Evolutionary conservation across 2,888 invertebrate species (phyloP).

Genomic region (Amitus sp.): DNA sequence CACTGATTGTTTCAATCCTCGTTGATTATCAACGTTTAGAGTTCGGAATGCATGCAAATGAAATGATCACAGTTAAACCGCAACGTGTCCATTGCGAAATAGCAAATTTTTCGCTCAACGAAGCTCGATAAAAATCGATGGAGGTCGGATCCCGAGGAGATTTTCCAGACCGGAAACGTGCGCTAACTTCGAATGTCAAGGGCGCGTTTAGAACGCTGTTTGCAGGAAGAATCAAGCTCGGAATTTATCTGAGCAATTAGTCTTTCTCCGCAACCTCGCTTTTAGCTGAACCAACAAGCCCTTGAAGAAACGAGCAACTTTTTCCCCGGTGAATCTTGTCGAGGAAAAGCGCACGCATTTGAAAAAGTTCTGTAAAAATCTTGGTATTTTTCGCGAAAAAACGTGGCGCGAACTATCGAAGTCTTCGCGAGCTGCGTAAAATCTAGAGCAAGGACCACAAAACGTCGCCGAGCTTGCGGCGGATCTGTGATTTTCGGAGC

Average conservation of each 20-base stretch:
- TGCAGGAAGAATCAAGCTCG: neutral
- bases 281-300: neutral
- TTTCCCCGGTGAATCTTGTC: neutral
- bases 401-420: slow-evolving; percentile 22
- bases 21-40: no score
- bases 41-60: no score
- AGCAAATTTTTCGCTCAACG: neutral
- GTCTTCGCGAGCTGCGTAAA: slow-evolving; percentile 28
- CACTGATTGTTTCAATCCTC: no score
- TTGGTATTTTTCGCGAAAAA: slow-evolving; percentile 10
- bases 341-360: neutral
- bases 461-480: slow-evolving; percentile 19
- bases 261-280: neutral
- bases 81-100: neutral
- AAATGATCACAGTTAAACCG: neutral
- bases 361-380: neutral
- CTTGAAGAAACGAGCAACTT: neutral
- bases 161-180: slow-evolving; percentile 2
- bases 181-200: slow-evolving; percentile 1
- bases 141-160: neutral
- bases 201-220: neutral
- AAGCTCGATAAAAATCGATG: slow-evolving; percentile 3
- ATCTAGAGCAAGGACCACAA: slow-evolving; percentile 28
- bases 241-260: slow-evolving; percentile 5
- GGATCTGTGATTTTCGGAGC: slow-evolving; percentile 27